Percentiles rank a stretch among this genome's conserved stretches.
These are phyloP conservation scores for Agriopis aurantiaria DNA, from an alignment of 2,888 invertebrate species.

Conservation along the genomic window DNA sequence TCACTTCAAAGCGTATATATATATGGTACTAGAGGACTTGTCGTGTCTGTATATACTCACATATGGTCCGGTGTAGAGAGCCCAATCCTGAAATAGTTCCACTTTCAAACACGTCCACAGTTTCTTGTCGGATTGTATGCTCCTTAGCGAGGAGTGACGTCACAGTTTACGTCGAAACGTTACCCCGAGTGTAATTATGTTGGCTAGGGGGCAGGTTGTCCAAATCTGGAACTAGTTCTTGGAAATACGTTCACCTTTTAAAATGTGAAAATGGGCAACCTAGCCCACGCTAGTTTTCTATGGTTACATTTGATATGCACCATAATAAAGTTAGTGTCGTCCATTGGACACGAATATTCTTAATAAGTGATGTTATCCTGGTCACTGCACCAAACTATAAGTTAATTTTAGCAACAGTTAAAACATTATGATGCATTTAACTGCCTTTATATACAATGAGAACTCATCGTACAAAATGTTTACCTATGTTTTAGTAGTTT, in stretches of 20 bases:
- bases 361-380: constrained; percentile 14
- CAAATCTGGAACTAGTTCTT: no score
- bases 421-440: constrained; percentile 39
- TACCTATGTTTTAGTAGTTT: constrained; percentile 35
- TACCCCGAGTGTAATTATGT: no score
- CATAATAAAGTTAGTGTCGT: not conserved
- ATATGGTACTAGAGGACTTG: no score
- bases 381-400: constrained; percentile 34
- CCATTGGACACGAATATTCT: not conserved
- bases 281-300: no score
- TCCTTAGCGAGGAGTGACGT: not conserved
- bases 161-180: not conserved
- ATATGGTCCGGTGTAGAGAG: not conserved
- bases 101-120: not conserved
- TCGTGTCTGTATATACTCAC: no score
- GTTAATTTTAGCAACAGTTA: constrained; percentile 26
- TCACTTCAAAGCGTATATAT: no score
- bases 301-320: no score
- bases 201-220: no score
- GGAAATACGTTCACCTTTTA: no score
- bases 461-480: constrained; percentile 41
- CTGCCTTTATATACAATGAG: constrained; percentile 41
- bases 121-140: constrained; percentile 1
- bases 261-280: no score
- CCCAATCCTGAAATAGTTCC: not conserved